These are phyloP conservation scores for Aelia acuminata DNA, from an alignment of 2,888 invertebrate species.

Conservation along the genomic window DNA sequence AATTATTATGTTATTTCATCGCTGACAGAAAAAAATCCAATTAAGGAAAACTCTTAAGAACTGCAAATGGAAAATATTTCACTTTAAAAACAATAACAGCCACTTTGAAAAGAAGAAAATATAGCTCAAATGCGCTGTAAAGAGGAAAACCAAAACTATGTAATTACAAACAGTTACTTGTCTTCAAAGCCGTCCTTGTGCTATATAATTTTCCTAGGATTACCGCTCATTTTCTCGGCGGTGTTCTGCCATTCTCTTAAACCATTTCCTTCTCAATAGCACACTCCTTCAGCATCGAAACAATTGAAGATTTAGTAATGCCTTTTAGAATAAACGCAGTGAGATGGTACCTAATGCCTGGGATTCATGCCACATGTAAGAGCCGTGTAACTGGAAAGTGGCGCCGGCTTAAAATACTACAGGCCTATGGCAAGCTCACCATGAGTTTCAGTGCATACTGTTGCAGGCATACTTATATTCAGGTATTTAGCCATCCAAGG, in stretches of 20 bases:
- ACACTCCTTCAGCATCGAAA: not conserved
- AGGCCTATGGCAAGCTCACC: not conserved
- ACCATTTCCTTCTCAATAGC: constrained; percentile 3
- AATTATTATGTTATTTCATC: not conserved
- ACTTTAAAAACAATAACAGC: not conserved
- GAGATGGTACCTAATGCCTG: not conserved
- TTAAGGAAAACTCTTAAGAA: not conserved
- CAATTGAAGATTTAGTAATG: not conserved
- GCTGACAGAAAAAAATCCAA: not conserved
- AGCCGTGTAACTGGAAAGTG: not conserved
- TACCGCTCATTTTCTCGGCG: not conserved
- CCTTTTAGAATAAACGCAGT: not conserved
- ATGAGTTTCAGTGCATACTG: too few species aligned
- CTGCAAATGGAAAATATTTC: not conserved
- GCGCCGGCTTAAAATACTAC: not conserved
- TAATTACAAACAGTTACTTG: constrained; percentile 4
- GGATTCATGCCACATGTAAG: not conserved
- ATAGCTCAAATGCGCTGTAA: not conserved
- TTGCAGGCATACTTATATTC: not conserved
- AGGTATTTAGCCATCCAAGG: not conserved
- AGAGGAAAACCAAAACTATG: constrained; percentile 1
- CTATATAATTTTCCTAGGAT: not conserved
- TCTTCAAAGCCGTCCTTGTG: not conserved
- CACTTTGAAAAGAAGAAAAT: not conserved
- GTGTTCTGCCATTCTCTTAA: not conserved